phyloP scores from a whole-genome alignment of 2,888 invertebrate species.

The Apotomis turbidana region DNA sequence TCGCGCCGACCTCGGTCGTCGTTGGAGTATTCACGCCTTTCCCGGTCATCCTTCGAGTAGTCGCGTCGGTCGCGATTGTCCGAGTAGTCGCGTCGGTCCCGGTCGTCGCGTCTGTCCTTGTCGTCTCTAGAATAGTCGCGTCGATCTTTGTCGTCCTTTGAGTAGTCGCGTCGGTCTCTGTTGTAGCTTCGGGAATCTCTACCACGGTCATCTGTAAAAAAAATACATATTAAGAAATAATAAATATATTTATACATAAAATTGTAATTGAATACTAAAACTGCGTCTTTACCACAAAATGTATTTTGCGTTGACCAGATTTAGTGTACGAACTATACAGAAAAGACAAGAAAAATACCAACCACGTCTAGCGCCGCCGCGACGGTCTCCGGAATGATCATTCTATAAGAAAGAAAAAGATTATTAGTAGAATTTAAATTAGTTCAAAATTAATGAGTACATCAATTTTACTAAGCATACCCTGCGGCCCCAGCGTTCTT shows the following conservation, averaged over 20 bases:
- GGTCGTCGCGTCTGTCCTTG: constrained; percentile 50
- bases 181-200: constrained; percentile 73
- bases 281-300: too few species aligned
- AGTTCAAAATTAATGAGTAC: background rate
- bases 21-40: constrained; percentile 53
- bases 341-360: constrained; percentile 45
- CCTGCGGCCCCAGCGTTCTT: constrained; percentile 76
- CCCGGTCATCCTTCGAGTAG: constrained; percentile 51
- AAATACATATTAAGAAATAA: background rate
- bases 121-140: constrained; percentile 53
- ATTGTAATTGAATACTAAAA: too few species aligned
- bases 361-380: constrained; percentile 73
- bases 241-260: background rate
- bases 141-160: constrained; percentile 51
- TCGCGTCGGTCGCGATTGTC: constrained; percentile 48
- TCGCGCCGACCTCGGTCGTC: constrained; percentile 57
- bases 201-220: constrained; percentile 56
- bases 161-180: constrained; percentile 49
- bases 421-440: background rate
- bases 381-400: constrained; percentile 76
- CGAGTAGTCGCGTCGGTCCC: constrained; percentile 52
- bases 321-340: too few species aligned
- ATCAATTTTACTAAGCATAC: constrained; percentile 49
- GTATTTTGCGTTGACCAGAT: too few species aligned
- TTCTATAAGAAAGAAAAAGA: constrained; percentile 57